These are phyloP conservation scores for Sinocyclocheilus maitianheensis DNA, from an alignment of 2,113 vertebrate genomes.

Conservation along the genomic window DNA sequence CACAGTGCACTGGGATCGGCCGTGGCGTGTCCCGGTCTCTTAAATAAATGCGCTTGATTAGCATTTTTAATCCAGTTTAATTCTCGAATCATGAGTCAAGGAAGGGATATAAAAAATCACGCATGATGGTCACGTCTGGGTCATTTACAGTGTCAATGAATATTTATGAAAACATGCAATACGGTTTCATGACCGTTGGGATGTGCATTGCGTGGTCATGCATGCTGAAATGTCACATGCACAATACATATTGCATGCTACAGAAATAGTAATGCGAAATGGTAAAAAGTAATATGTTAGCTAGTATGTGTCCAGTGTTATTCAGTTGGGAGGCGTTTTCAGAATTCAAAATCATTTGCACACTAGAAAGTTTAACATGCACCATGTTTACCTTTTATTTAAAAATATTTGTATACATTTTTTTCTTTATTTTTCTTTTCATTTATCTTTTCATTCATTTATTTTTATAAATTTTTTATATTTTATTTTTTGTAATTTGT, in stretches of 20 bases:
- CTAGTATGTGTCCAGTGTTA: neutral
- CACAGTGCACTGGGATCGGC: constrained; percentile 15
- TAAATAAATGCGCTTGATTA: neutral
- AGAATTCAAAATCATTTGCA: neutral
- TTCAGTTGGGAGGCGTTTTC: neutral
- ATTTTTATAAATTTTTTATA: too few species aligned
- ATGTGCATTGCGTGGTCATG: neutral
- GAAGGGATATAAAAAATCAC: neutral
- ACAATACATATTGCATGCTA: neutral
- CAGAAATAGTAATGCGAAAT: neutral
- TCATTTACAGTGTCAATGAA: neutral
- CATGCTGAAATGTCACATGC: neutral
- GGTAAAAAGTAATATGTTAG: neutral
- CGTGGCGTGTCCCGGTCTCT: neutral
- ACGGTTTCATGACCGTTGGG: neutral
- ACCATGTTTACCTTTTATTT: too few species aligned
- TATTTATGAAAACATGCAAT: neutral
- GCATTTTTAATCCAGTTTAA: constrained; percentile 4
- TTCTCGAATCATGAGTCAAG: neutral
- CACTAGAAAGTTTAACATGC: too few species aligned
- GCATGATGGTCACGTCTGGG: neutral
- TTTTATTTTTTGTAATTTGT: too few species aligned
- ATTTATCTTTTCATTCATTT: too few species aligned
- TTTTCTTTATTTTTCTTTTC: too few species aligned
- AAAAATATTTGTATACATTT: too few species aligned